Percentiles rank a stretch among this genome's conserved stretches.
phyloP scores from a whole-genome alignment of 2,888 invertebrate genomes.

The Volucella zonaria region DNA sequence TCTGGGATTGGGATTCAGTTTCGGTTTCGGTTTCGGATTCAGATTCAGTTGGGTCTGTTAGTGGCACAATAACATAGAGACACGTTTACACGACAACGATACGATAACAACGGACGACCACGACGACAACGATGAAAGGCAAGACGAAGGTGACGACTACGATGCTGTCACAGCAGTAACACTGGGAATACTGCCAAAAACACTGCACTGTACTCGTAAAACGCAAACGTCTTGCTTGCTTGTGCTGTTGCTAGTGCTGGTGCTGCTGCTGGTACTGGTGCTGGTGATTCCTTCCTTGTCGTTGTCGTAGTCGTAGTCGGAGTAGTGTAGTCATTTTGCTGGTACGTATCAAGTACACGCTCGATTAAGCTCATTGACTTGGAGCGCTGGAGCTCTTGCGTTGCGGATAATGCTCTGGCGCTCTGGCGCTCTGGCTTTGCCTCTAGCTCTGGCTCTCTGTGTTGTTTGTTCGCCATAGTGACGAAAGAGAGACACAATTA shows the following conservation, averaged over 20 bases:
- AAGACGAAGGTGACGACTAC: background rate
- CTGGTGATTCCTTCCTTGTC: constrained; percentile 62
- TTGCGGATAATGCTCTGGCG: constrained; percentile 43
- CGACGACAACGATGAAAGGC: background rate
- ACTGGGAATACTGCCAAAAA: constrained; percentile 71
- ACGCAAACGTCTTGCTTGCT: constrained; percentile 48
- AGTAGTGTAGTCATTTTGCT: background rate
- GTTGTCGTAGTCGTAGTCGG: constrained; percentile 23
- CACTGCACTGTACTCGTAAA: constrained; percentile 41
- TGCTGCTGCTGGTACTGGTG: too few species aligned
- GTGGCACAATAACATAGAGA: constrained; percentile 50
- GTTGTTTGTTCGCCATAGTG: constrained; percentile 8
- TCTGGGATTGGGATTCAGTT: background rate
- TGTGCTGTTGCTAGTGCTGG: too few species aligned
- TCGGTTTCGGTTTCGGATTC: too few species aligned
- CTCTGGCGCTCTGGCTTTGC: too few species aligned
- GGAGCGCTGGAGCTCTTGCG: constrained; percentile 16
- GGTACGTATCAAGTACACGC: constrained; percentile 63
- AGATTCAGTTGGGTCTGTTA: constrained; percentile 1
- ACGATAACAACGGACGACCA: constrained; percentile 31
- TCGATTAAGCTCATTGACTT: constrained; percentile 72
- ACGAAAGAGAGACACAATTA: constrained; percentile 22
- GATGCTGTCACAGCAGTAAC: constrained; percentile 69
- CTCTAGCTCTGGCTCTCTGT: background rate
- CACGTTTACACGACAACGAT: constrained; percentile 25